Conservation (phyloP, 1,140 invertebrate genomes). For the Pseudomyrmex pallidus region DNA sequence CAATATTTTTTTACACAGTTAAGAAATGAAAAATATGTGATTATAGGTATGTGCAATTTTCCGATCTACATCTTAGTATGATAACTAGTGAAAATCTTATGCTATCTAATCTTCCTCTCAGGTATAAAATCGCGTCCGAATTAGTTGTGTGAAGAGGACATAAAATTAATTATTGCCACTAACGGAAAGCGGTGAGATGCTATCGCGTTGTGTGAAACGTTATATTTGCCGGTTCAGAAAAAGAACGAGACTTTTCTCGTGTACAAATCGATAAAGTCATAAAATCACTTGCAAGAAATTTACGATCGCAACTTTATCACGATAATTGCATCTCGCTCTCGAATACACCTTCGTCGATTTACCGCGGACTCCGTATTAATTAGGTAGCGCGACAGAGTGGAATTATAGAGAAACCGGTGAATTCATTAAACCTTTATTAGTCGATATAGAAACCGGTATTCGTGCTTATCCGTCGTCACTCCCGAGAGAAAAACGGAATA, state of each 20-base stretch:
- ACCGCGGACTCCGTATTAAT: slow-evolving; percentile 55
- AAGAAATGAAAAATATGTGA: too few species aligned
- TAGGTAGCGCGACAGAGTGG: slow-evolving; percentile 51
- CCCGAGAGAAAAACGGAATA: slow-evolving; percentile 19
- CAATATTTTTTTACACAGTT: too few species aligned
- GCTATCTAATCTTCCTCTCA: too few species aligned
- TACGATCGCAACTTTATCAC: slow-evolving; percentile 51
- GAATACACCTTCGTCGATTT: slow-evolving; percentile 50
- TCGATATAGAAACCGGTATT: slow-evolving; percentile 55
- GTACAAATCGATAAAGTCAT: slow-evolving; percentile 58
- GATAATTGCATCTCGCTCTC: slow-evolving; percentile 48
- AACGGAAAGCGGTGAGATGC: background rate
- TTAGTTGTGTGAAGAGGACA: background rate
- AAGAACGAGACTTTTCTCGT: slow-evolving; percentile 31
- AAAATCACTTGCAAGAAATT: slow-evolving; percentile 58
- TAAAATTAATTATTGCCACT: slow-evolving; percentile 41
- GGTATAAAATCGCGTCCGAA: background rate
- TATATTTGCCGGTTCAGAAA: slow-evolving; percentile 34
- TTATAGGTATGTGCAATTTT: too few species aligned
- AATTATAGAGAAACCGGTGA: slow-evolving; percentile 53
- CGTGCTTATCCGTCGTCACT: slow-evolving; percentile 30
- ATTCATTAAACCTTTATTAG: slow-evolving; percentile 61
- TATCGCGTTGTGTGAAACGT: slow-evolving; percentile 37
- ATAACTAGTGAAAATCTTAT: too few species aligned
- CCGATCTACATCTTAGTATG: too few species aligned